phyloP scores from a whole-genome alignment of 2,113 vertebrate species.

The Garra rufa region DNA sequence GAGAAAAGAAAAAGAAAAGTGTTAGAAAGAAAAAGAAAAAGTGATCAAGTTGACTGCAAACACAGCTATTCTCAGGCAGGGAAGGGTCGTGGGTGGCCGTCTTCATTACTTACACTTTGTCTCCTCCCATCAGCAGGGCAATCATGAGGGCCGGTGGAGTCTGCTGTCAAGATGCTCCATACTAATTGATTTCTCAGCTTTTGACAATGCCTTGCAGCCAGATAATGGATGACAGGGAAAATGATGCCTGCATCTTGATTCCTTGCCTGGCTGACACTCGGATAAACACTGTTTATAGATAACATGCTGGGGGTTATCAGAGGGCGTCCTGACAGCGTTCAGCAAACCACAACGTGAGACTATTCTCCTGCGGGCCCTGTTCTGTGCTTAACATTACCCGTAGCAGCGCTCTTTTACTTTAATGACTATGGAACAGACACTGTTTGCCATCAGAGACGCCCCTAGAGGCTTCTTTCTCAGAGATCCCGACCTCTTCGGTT shows the following conservation, averaged over 20 bases:
- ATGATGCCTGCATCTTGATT: slow-evolving; percentile 19
- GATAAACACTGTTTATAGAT: slow-evolving; percentile 43
- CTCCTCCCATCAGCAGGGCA: slow-evolving; percentile 28
- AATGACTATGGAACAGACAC: slow-evolving; percentile 26
- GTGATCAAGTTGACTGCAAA: not conserved
- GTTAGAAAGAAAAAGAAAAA: too few relatives aligned
- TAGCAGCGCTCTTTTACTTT: slow-evolving; percentile 1
- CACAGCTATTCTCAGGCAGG: not conserved
- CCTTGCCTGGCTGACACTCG: slow-evolving; percentile 34
- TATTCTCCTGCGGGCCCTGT: not conserved
- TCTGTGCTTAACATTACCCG: slow-evolving; percentile 28
- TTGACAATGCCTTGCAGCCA: slow-evolving; percentile 40
- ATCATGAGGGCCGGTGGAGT: slow-evolving; percentile 17
- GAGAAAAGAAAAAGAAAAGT: too few relatives aligned
- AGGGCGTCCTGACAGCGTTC: slow-evolving; percentile 23
- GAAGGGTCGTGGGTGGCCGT: slow-evolving; percentile 16
- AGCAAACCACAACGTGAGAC: slow-evolving; percentile 16
- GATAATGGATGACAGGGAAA: slow-evolving; percentile 37
- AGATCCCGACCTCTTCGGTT: not conserved
- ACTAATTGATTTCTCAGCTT: slow-evolving; percentile 37
- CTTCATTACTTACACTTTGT: slow-evolving; percentile 35
- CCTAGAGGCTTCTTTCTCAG: not conserved
- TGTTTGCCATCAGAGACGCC: not conserved
- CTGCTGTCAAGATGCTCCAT: slow-evolving; percentile 24
- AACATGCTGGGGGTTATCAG: slow-evolving; percentile 29